These are phyloP conservation scores for Epinotia nisella DNA, from an alignment of 2,888 invertebrate genomes.

Conservation along the genomic window DNA sequence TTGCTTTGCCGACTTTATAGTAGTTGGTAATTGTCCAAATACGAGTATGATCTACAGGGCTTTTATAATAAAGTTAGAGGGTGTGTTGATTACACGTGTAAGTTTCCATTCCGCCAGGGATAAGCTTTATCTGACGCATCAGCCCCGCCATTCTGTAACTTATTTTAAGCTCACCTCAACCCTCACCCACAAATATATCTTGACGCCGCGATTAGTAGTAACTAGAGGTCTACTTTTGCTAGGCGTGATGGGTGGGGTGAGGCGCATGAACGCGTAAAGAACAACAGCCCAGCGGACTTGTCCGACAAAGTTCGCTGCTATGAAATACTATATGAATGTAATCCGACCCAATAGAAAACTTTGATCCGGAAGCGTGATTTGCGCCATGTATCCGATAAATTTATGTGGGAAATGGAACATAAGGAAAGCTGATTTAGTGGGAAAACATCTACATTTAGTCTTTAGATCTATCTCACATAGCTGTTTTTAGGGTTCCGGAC, in stretches of 20 bases:
- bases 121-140: conserved; percentile 8
- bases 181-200: too few species aligned
- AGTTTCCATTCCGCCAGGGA: not conserved
- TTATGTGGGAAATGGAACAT: not conserved
- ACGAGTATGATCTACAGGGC: not conserved
- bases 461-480: not conserved
- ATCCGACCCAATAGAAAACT: conserved; percentile 29
- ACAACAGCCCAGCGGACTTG: too few species aligned
- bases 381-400: not conserved
- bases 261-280: too few species aligned
- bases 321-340: too few species aligned
- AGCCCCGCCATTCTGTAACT: too few species aligned
- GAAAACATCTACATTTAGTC: not conserved
- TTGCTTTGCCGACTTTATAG: too few species aligned
- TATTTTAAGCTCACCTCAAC: too few species aligned
- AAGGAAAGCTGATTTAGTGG: not conserved
- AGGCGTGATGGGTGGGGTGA: too few species aligned
- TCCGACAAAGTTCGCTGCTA: conserved; percentile 14
- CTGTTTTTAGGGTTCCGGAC: too few species aligned
- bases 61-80: not conserved
- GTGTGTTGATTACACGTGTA: conserved; percentile 10
- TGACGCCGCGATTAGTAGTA: too few species aligned
- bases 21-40: not conserved
- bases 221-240: too few species aligned
- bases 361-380: conserved; percentile 5